A percentile compares a stretch with the other conserved stretches of the same genome.
Conservation (phyloP, 2,113 vertebrate genomes). For the Aspidoscelis tigris region DNA sequence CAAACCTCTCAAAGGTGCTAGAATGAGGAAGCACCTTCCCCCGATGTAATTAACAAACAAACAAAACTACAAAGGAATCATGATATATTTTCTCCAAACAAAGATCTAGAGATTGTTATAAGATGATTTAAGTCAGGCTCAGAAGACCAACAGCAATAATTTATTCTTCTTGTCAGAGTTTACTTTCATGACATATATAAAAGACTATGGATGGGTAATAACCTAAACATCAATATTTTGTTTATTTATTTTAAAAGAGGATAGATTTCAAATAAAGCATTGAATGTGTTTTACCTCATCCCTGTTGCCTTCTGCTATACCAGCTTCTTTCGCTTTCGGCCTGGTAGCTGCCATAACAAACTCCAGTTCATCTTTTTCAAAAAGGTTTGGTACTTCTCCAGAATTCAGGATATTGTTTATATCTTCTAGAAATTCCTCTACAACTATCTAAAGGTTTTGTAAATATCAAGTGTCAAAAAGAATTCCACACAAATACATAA, state of each 20-base stretch:
- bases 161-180: neutral
- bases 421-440: slow-evolving; percentile 84
- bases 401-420: slow-evolving; percentile 87
- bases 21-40: no score
- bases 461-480: neutral
- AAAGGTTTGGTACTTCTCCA: slow-evolving; percentile 85
- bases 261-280: slow-evolving; percentile 6
- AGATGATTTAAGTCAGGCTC: neutral
- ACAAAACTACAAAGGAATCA: no score
- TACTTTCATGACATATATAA: neutral
- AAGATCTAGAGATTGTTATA: no score
- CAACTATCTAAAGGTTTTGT: slow-evolving; percentile 74
- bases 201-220: no score
- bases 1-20: no score
- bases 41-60: no score
- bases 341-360: slow-evolving; percentile 80
- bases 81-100: no score
- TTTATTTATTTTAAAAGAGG: neutral
- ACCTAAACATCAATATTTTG: no score
- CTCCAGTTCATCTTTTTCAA: slow-evolving; percentile 86
- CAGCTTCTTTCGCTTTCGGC: slow-evolving; percentile 83
- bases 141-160: neutral
- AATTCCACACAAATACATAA: neutral
- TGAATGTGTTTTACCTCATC: slow-evolving; percentile 79
- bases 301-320: slow-evolving; percentile 83